Evolutionary conservation across 2,113 vertebrate species (phyloP), one percentile per base, ranked within the genome.

Genomic region (Emydocephalus ijimae): DNA sequence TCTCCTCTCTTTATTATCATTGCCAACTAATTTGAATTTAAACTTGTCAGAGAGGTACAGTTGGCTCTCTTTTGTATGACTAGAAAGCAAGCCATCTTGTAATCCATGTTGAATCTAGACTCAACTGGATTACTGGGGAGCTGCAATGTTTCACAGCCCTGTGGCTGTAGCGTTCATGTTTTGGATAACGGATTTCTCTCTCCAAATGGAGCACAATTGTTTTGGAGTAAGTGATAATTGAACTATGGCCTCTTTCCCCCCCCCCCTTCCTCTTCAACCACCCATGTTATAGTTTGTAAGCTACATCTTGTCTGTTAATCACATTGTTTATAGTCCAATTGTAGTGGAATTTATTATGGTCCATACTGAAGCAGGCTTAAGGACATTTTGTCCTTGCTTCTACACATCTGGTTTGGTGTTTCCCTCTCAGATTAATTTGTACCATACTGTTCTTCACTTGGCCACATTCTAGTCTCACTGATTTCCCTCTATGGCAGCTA

Each of bases 381-480:
- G 95, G 97, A 98, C 97, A 98, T 97, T 97, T 96, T 96, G 93
- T 96, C 96, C 97, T 97, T 98, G 97, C 97, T 95, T 96, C 86
- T 95, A 89, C 96, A 95, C 97, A 97, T 98, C 97, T 98, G 97
- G 97, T 95, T 96, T 97, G 97, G 96, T 91, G 95, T 96, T 97
- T 97, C 96, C 94, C 97, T 95, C 95, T 96, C 96, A 94, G 96
- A 97, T 97, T 96, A 96, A 95, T 95, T 94, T 93, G 95, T 96
- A 97, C 97, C 97, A 97, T 93, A 3, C 9, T 95, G 95, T 97
- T 97, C 92, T 95, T 97, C 96, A 61, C 96, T 95, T 95, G 95
- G 96, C 97, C 97, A 96, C 97, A 97, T 97, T 96, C 95, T 94
- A 96, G 95, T 92, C 85, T 95, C 96, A 96, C 97, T 97, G 97